phyloP scores from a whole-genome alignment of 2,797 vertebrate genomes.

The Crax fasciolata region DNA sequence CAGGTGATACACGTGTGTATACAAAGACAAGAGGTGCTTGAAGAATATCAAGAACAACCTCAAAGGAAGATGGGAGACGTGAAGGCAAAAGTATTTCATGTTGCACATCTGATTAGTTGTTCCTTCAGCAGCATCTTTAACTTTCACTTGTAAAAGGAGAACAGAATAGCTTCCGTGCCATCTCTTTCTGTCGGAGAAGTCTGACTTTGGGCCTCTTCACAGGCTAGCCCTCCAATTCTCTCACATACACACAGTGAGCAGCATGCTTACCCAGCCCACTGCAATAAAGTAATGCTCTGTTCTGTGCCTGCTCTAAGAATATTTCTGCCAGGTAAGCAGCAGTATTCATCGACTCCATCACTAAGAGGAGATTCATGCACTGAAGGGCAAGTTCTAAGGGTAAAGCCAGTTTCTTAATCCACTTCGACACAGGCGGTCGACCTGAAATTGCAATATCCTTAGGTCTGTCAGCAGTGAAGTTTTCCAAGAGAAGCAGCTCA shows the following conservation, averaged over 20 bases:
- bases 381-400: not conserved
- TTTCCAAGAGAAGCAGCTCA: not conserved
- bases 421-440: not conserved
- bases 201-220: not conserved
- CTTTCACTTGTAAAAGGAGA: not conserved
- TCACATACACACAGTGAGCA: accelerated
- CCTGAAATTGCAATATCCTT: not conserved
- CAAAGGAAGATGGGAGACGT: accelerated
- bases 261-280: accelerated
- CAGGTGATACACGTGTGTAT: not conserved
- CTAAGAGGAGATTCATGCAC: accelerated
- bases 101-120: not conserved
- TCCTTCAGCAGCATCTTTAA: not conserved
- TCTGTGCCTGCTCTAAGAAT: not conserved
- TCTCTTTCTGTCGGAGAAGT: not conserved
- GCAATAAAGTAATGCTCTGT: not conserved
- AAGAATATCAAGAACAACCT: not conserved
- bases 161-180: not conserved
- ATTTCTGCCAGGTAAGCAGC: not conserved
- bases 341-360: not conserved
- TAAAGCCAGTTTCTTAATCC: not conserved
- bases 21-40: not conserved
- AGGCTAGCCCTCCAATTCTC: not conserved
- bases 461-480: accelerated
- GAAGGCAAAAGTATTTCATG: accelerated